These are phyloP conservation scores for Pangasius mekongensis DNA, from an alignment of 2,797 vertebrate species.

Conservation along the genomic window DNA sequence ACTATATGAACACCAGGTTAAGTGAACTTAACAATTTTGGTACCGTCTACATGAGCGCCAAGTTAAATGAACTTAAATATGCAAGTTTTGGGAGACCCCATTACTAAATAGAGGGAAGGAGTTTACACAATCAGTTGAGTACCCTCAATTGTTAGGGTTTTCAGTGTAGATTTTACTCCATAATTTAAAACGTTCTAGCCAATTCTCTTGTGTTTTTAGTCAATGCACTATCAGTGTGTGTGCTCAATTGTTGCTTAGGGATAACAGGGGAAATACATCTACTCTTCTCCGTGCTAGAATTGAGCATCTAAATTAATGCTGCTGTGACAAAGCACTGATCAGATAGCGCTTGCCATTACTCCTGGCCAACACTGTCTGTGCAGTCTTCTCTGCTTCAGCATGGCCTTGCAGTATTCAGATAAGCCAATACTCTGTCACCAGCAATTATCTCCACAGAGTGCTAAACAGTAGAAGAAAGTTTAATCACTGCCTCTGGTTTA, in stretches of 20 bases:
- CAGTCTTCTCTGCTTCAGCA: conserved; percentile 31
- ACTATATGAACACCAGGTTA: no score
- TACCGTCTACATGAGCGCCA: no score
- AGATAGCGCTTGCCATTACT: conserved; percentile 41
- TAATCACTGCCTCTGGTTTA: conserved; percentile 53
- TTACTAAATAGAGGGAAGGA: no score
- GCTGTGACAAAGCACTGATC: conserved; percentile 33
- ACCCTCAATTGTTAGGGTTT: no score
- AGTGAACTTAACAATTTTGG: no score
- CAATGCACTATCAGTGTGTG: neutral
- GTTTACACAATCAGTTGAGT: no score
- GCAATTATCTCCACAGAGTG: conserved; percentile 50
- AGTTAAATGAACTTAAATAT: no score
- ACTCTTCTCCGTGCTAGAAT: conserved; percentile 27
- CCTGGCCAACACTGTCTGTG: conserved; percentile 34
- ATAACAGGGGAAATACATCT: conserved; percentile 18
- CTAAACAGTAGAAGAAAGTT: conserved; percentile 46
- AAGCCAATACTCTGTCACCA: conserved; percentile 52
- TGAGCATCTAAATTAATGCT: conserved; percentile 45
- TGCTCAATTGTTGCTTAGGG: neutral
- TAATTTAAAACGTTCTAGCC: neutral
- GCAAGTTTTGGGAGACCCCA: no score
- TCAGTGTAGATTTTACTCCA: neutral
- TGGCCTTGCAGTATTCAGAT: conserved; percentile 45
- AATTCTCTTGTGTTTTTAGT: neutral